These are phyloP conservation scores for Pygoscelis adeliae DNA, from an alignment of 2,113 vertebrate species.

Conservation along the genomic window DNA sequence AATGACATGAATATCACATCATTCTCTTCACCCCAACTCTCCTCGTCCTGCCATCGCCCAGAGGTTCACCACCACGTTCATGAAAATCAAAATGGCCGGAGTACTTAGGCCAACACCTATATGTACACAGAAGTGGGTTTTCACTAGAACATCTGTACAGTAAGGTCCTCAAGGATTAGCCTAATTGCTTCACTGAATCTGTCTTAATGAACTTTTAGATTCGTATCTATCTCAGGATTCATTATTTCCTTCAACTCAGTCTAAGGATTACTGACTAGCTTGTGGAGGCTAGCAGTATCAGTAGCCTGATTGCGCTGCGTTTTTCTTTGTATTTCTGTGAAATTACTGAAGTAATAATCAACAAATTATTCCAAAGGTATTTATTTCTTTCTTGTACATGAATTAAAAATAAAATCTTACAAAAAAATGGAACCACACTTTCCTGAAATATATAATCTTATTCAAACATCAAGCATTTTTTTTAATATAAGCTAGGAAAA, in stretches of 20 bases:
- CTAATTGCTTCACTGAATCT: not conserved
- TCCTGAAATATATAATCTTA: not conserved
- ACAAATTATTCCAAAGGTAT: not conserved
- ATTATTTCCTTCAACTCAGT: not conserved
- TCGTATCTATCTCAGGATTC: not conserved
- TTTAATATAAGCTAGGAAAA: slow-evolving; percentile 5
- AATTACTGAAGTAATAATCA: not conserved
- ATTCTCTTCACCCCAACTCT: not conserved
- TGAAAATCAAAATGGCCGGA: not conserved
- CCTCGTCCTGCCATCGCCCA: rapidly evolving
- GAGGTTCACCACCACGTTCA: not conserved
- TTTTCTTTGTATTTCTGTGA: not conserved
- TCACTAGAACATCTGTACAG: not conserved
- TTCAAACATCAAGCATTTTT: not conserved
- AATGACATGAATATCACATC: not conserved
- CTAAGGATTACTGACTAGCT: not conserved
- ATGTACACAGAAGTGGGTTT: not conserved
- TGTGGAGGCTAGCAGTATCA: not conserved
- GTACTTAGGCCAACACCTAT: not conserved
- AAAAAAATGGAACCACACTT: not conserved
- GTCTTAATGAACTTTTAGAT: not conserved
- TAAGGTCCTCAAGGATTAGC: not conserved
- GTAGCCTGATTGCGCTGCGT: not conserved
- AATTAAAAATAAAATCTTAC: not conserved
- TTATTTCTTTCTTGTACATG: not conserved